Evolutionary conservation across 2,113 vertebrate species (phyloP), one percentile per base, ranked within the genome.

Genomic region (Myrmecobius fasciatus): DNA sequence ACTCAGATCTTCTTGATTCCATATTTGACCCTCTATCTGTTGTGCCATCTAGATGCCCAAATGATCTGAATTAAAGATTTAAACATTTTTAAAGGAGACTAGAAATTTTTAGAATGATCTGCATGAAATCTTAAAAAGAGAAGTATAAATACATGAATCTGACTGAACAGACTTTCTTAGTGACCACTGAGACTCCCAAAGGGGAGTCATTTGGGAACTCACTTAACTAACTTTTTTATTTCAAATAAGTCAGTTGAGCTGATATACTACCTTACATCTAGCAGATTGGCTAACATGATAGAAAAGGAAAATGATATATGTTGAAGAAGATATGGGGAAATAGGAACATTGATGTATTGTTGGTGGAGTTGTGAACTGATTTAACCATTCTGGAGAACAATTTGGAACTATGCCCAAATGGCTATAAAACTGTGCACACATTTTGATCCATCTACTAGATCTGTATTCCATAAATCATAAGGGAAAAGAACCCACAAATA

Each of bases 111-210:
- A 92, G 89, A 31, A 52, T 92, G 20, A 43, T 67, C 25, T 53
- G 93, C 88, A 94, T 54, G 49, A 88, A 96, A 95, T 26, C 7
- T 14, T 56, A 75, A 26, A 92, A 93, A 75, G 14, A 75, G 60
- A 67, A 67, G 67, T 75, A n/a, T 75, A 14, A 20, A 75, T n/a
- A 75, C 36, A 75, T 20, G 36, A 75, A 91, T 92, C 9, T 91
- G 52, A 52, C 28, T 54, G 48, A 46, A 94, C 24, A 95, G 43
- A 91, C 93, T 22, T 94, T 90, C 90, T 91, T 67, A 91, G 88
- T 94, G 91, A 52, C 88, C 67, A 91, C 2, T 91, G 31, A 36
- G 92, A 94, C 89, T 90, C 12, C 25, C 67, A 60, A 25, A 36
- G 51, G 31, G 3, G 89, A 93, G 26, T 53, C 53, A 89, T 93